These are phyloP conservation scores for Leucoma salicis DNA, from an alignment of 2,888 invertebrate species.

Conservation along the genomic window DNA sequence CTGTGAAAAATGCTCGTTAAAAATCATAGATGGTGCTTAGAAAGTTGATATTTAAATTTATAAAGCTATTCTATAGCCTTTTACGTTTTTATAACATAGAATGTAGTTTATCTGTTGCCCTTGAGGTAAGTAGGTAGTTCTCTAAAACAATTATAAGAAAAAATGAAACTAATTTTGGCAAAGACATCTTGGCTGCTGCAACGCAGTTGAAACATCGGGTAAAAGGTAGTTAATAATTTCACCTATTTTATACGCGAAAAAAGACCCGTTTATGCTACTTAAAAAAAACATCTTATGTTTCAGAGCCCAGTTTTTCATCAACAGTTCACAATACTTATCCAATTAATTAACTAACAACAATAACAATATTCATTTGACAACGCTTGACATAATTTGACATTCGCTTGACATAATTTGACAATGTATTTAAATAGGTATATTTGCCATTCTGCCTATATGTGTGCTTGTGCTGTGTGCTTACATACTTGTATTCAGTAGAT, in stretches of 20 bases:
- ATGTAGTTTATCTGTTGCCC: too few species aligned
- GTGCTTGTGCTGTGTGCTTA: slow-evolving; percentile 47
- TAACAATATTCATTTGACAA: not conserved
- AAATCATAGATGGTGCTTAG: too few species aligned
- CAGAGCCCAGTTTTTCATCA: slow-evolving; percentile 1
- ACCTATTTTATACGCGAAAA: too few species aligned
- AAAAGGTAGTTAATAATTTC: too few species aligned
- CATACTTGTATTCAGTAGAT: slow-evolving; percentile 24
- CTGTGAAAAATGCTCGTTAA: slow-evolving; percentile 6
- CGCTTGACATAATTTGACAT: slow-evolving; percentile 7
- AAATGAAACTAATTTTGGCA: slow-evolving; percentile 2
- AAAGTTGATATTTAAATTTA: too few species aligned
- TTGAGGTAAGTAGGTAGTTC: too few species aligned
- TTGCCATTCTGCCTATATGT: slow-evolving; percentile 14
- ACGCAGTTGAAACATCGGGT: too few species aligned
- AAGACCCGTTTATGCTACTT: too few species aligned
- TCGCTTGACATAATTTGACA: not conserved
- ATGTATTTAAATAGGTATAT: slow-evolving; percentile 4
- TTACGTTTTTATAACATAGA: too few species aligned
- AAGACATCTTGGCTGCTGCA: slow-evolving; percentile 7
- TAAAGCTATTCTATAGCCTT: too few species aligned
- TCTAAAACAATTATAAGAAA: too few species aligned
- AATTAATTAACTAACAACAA: slow-evolving; percentile 6
- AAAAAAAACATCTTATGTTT: slow-evolving; percentile 10
- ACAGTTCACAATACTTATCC: slow-evolving; percentile 9